phyloP scores from a whole-genome alignment of 2,888 invertebrate genomes.

The Pseudococcus jackbeardsleyi region DNA sequence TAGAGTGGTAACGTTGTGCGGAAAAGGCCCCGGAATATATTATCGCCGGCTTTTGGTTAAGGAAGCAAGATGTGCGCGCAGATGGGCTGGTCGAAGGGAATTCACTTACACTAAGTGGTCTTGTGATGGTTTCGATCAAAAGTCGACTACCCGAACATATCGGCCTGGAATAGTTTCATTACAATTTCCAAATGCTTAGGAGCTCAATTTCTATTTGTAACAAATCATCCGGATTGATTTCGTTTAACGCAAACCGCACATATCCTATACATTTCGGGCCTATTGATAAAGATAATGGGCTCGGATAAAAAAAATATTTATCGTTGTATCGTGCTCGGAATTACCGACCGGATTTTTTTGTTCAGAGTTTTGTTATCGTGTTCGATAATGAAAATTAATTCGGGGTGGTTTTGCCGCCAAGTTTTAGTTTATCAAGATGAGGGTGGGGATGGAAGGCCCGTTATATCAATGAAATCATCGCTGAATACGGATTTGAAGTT shows the following conservation, averaged over 20 bases:
- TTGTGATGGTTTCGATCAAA: slow-evolving; percentile 64
- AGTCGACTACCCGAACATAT: slow-evolving; percentile 64
- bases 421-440: too few species aligned
- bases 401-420: not conserved
- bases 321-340: not conserved
- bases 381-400: not conserved
- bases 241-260: slow-evolving; percentile 56
- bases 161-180: slow-evolving; percentile 60
- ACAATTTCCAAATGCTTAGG: slow-evolving; percentile 61
- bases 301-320: slow-evolving; percentile 26
- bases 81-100: not conserved
- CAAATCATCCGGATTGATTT: slow-evolving; percentile 63
- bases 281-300: slow-evolving; percentile 36
- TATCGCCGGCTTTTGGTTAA: not conserved
- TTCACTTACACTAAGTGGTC: slow-evolving; percentile 65
- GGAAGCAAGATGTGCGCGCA: slow-evolving; percentile 33
- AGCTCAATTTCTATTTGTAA: slow-evolving; percentile 61
- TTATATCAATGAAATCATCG: not conserved
- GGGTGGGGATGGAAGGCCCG: too few species aligned
- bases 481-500: too few species aligned
- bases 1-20: not conserved
- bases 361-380: not conserved
- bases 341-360: not conserved
- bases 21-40: slow-evolving; percentile 28
- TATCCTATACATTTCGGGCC: not conserved